A percentile compares a stretch with the other conserved stretches of the same genome.
Conservation (phyloP, 2,113 vertebrate genomes). For the Catharus fuscescens region DNA sequence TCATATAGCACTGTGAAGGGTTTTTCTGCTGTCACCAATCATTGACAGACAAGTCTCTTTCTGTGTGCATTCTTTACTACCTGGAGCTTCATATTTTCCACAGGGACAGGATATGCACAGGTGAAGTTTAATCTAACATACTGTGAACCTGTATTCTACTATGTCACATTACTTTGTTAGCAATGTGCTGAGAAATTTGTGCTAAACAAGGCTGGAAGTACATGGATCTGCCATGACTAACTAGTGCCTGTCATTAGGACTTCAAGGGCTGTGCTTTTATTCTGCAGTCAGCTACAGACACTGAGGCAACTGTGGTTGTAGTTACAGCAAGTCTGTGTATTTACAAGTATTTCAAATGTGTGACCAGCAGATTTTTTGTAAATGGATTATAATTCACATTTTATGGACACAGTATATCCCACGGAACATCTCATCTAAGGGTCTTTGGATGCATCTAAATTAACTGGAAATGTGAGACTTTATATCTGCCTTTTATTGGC, state of each 20-base stretch:
- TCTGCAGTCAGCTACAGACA: not conserved
- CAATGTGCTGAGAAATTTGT: not conserved
- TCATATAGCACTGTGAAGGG: not conserved
- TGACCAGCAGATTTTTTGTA: not conserved
- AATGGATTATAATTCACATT: not conserved
- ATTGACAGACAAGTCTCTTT: not conserved
- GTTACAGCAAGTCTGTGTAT: not conserved
- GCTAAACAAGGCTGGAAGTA: not conserved
- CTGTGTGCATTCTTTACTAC: not conserved
- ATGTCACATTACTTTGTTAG: not conserved
- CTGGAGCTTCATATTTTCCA: not conserved
- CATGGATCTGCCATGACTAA: not conserved
- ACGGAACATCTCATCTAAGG: not conserved
- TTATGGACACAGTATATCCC: not conserved
- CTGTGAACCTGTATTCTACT: not conserved
- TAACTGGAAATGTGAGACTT: not conserved
- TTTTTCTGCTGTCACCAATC: not conserved
- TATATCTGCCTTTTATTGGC: not conserved
- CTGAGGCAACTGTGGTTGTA: not conserved
- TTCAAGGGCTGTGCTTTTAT: not conserved
- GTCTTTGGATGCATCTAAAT: not conserved
- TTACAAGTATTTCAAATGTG: not conserved
- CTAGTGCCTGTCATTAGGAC: not conserved
- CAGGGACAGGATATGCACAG: not conserved
- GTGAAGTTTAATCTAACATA: not conserved